Evolutionary conservation across 2,797 vertebrate genomes (phyloP), one percentile per base, ranked within the genome.

Genomic region (Darevskia mixta): DNA sequence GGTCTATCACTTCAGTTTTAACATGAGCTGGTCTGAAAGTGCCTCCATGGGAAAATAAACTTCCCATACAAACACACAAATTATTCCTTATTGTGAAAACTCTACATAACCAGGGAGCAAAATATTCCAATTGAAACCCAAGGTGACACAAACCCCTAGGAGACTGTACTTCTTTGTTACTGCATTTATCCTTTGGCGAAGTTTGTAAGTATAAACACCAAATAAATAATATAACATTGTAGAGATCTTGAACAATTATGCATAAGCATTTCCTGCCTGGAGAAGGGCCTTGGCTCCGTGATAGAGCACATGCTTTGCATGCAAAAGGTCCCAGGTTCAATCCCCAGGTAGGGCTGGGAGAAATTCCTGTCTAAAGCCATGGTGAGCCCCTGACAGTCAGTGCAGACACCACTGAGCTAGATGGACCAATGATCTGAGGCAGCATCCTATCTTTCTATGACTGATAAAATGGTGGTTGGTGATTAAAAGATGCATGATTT

Each of bases 111-210:
- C 49, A 15, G 13, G 25, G 27, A n/a, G 20, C 29, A 49, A 89
- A 76, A 67, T 41, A 35, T 85, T 58, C 58, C 29, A 75, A 76
- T 18, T 73, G 45, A 72, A 58, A 61, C 8, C 69, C 69, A 23
- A 41, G 23, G 38, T 81, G 23, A 29, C 29, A 25, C 2, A 81
- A 27, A 55, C 38, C 17, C 29, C 43, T 75, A 66, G n/a, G 61
- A 79, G 58, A 49, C 58, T 64, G 18, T 43, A 84, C 49, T 79
- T 72, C 11, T 32, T 79, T 45, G 20, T 66, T 85, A 66, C 11
- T 85, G n/a, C 83, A 89, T 81, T 58, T 64, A 66, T 80, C 82
- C 38, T 85, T 88, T 88, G 82, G 67, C 49, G 13, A 85, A 18
- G 55, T 81, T 86, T 87, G 18, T 7, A 81, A 23, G 7, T 43